Evolutionary conservation across 92 coral and sea anemone species (phyloP).

Genomic region (Porites evermanni): DNA sequence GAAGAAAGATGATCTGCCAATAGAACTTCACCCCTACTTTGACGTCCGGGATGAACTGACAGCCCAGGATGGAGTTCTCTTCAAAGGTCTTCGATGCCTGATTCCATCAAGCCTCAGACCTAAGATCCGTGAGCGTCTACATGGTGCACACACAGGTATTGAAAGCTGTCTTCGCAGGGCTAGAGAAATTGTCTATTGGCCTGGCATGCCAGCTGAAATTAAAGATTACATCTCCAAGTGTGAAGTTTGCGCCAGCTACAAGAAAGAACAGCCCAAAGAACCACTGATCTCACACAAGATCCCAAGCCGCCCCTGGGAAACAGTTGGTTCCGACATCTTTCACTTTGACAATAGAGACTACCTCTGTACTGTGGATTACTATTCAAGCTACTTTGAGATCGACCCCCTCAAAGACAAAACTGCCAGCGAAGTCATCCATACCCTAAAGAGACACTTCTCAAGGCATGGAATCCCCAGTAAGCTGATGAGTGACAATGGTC

Average conservation of each 20-base stretch:
- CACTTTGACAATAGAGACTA: no score
- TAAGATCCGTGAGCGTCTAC: conserved; percentile 20
- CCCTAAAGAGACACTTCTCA: no score
- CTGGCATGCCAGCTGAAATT: conserved; percentile 10
- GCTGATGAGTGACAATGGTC: no score
- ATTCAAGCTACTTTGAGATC: no score
- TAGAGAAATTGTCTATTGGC: conserved; percentile 31
- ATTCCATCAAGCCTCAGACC: conserved; percentile 14
- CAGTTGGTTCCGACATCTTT: no score
- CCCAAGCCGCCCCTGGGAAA: no score
- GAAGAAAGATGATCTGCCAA: not conserved
- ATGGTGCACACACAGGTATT: conserved; percentile 35
- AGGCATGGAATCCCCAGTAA: no score
- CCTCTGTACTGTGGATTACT: no score
- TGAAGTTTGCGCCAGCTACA: not conserved
- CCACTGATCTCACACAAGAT: conserved; percentile 13
- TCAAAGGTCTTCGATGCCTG: conserved; percentile 43
- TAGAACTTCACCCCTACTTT: conserved; percentile 45
- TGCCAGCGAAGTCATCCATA: no score
- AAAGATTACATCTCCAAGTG: conserved; percentile 11
- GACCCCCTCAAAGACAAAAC: no score
- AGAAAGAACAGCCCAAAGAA: conserved; percentile 26
- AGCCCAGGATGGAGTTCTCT: conserved; percentile 37
- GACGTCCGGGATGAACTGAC: conserved; percentile 38
- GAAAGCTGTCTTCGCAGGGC: conserved; percentile 34